phyloP scores from a whole-genome alignment of 2,113 vertebrate species.

The Semnornis frantzii region DNA sequence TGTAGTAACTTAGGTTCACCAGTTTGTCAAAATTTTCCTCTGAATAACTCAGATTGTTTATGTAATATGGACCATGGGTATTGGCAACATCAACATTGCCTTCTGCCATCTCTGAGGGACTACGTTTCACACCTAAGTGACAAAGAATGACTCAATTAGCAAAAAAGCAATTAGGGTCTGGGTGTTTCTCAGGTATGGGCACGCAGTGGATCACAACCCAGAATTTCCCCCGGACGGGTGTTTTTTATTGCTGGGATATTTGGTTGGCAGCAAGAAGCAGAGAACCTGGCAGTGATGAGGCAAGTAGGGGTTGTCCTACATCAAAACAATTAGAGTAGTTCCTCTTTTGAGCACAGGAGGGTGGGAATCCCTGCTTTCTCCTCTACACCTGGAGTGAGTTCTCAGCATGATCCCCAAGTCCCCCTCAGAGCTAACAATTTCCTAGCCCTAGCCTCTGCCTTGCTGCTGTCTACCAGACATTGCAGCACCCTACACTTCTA shows the following conservation, averaged over 20 bases:
- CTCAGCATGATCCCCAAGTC: not conserved
- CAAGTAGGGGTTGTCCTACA: not conserved
- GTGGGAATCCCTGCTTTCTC: not conserved
- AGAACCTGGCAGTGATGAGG: not conserved
- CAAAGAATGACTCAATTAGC: not conserved
- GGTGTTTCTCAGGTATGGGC: not conserved
- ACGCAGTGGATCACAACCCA: not conserved
- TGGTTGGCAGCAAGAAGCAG: not conserved
- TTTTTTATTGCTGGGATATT: not conserved
- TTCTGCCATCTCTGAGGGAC: constrained; percentile 73
- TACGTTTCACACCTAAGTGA: constrained; percentile 74
- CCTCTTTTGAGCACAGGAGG: not conserved
- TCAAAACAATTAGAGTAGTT: not conserved
- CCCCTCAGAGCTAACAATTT: not conserved
- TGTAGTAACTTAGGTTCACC: constrained; percentile 77
- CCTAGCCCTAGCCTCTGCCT: not conserved
- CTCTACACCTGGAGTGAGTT: not conserved
- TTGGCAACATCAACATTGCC: constrained; percentile 71
- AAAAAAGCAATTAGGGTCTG: not conserved
- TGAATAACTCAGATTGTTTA: constrained; percentile 77
- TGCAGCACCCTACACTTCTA: not conserved
- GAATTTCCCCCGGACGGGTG: not conserved
- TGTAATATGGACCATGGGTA: constrained; percentile 70
- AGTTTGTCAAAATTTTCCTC: constrained; percentile 76
- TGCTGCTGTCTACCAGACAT: not conserved